Conservation (phyloP, 1,140 invertebrate genomes). For the Hermetia illucens region DNA sequence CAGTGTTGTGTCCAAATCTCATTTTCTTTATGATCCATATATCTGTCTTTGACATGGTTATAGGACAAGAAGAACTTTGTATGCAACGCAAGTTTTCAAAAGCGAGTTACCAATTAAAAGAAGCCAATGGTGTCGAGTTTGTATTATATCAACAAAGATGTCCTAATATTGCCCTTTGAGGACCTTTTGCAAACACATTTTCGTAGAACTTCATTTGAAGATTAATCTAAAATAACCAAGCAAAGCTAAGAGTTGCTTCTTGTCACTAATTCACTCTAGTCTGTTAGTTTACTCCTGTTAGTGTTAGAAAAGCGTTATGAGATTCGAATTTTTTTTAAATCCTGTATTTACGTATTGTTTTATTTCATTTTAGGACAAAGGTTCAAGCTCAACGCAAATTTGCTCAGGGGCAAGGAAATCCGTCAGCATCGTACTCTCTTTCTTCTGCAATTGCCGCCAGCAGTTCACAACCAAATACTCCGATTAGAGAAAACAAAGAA, state of each 20-base stretch:
- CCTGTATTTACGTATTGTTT: background rate
- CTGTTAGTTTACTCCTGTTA: background rate
- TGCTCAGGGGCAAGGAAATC: constrained; percentile 58
- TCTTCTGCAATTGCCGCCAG: constrained; percentile 40
- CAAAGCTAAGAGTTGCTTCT: background rate
- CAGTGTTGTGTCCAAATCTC: too few relatives aligned
- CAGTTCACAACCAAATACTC: constrained; percentile 37
- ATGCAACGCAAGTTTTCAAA: too few relatives aligned
- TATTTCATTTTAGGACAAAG: constrained; percentile 42
- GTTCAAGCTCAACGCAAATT: constrained; percentile 85
- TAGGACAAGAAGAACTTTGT: too few relatives aligned
- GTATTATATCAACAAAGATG: too few relatives aligned
- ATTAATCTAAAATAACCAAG: background rate
- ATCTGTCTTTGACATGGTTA: too few relatives aligned
- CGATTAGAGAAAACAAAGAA: constrained; percentile 27
- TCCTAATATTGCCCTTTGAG: too few relatives aligned
- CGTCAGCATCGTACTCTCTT: constrained; percentile 14
- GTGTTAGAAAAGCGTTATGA: background rate
- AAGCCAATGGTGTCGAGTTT: too few relatives aligned
- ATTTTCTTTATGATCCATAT: too few relatives aligned
- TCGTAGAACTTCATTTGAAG: background rate
- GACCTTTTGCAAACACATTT: background rate
- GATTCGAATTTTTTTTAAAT: background rate
- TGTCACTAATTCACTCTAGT: background rate
- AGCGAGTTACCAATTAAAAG: too few relatives aligned